These are phyloP conservation scores for Ligdia adustata DNA, from an alignment of 2,888 invertebrate genomes.

Conservation along the genomic window DNA sequence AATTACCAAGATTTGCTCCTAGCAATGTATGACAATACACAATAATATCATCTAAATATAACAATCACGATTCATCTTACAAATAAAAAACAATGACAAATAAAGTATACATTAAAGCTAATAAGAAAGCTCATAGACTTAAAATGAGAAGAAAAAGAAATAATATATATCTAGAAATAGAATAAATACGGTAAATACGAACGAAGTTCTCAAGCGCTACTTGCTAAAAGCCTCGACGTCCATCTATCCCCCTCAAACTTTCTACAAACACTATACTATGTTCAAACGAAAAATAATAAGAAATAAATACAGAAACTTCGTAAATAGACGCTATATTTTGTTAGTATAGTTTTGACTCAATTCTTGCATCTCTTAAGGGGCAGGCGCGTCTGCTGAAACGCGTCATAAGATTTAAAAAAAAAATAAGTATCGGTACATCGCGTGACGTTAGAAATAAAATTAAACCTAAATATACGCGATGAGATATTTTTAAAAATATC, in stretches of 20 bases:
- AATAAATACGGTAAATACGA: background rate
- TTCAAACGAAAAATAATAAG: slow-evolving; percentile 13
- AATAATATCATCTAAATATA: slow-evolving; percentile 10
- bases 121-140: too few species aligned
- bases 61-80: too few species aligned
- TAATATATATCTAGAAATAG: too few species aligned
- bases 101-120: background rate
- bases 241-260: slow-evolving; percentile 17
- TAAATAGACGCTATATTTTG: slow-evolving; percentile 15
- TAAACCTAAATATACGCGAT: too few species aligned
- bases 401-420: too few species aligned
- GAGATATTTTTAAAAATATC: too few species aligned
- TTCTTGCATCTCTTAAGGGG: too few species aligned
- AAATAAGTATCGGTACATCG: too few species aligned
- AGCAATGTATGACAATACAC: slow-evolving; percentile 7
- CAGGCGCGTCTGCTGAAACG: background rate
- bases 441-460: too few species aligned
- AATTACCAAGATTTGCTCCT: slow-evolving; percentile 6
- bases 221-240: too few species aligned
- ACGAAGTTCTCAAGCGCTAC: background rate
- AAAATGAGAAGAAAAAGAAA: too few species aligned
- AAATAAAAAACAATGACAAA: background rate
- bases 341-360: slow-evolving; percentile 14
- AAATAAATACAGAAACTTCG: slow-evolving; percentile 22
- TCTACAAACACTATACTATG: slow-evolving; percentile 17